These are phyloP conservation scores for Propithecus deckenii DNA, from an alignment of 2,797 vertebrate genomes.

Conservation along the genomic window DNA sequence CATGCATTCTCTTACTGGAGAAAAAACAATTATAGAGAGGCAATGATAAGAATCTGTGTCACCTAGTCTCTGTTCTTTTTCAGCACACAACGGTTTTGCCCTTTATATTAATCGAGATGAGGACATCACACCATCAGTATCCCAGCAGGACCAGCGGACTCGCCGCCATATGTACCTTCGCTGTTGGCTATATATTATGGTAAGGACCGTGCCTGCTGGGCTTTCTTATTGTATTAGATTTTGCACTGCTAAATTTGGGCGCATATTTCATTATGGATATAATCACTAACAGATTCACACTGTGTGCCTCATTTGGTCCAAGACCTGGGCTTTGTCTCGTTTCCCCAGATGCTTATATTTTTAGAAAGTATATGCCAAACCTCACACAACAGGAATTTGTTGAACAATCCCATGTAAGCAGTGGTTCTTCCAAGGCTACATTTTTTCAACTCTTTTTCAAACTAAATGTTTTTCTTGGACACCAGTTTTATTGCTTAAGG, in stretches of 20 bases:
- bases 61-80: slow-evolving; percentile 77
- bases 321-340: slow-evolving; percentile 87
- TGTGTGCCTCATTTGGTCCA: slow-evolving; percentile 82
- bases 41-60: slow-evolving; percentile 66
- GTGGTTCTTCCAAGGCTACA: slow-evolving; percentile 84
- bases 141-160: slow-evolving; percentile 94
- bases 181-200: slow-evolving; percentile 96
- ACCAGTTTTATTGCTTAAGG: slow-evolving; percentile 80
- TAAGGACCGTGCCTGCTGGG: slow-evolving; percentile 84
- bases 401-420: slow-evolving; percentile 87
- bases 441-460: slow-evolving; percentile 85
- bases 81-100: slow-evolving; percentile 98
- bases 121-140: slow-evolving; percentile 95
- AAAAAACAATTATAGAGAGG: slow-evolving; percentile 23
- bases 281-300: slow-evolving; percentile 84
- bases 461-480: slow-evolving; percentile 85
- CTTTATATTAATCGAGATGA: slow-evolving; percentile 99
- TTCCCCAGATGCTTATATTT: slow-evolving; percentile 87
- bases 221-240: slow-evolving; percentile 78
- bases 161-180: slow-evolving; percentile 91
- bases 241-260: slow-evolving; percentile 84
- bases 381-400: slow-evolving; percentile 88
- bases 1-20: background rate
- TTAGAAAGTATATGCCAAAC: slow-evolving; percentile 87
- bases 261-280: slow-evolving; percentile 84